Conservation (phyloP, 2,113 vertebrate genomes). For the Sander vitreus region DNA sequence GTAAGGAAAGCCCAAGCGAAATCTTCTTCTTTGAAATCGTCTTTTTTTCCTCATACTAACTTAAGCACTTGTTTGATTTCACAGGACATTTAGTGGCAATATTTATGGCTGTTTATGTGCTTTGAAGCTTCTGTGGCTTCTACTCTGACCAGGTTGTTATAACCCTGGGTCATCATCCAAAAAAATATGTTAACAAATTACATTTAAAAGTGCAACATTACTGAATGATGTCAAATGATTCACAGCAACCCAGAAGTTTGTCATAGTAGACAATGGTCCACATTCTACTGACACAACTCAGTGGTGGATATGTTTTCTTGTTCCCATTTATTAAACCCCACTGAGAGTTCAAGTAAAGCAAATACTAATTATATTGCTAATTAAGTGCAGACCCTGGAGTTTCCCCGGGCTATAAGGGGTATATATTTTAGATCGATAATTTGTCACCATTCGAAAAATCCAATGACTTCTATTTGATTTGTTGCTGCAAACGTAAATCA, state of each 20-base stretch:
- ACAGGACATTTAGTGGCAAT: neutral
- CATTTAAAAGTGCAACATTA: constrained; percentile 3
- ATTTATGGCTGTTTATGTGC: neutral
- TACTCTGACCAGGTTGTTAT: neutral
- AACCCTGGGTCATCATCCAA: neutral
- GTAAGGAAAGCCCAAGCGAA: constrained; percentile 76
- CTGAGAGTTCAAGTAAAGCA: constrained; percentile 79
- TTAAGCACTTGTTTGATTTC: neutral
- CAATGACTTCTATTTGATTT: constrained; percentile 75
- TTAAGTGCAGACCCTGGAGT: constrained; percentile 73
- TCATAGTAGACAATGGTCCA: constrained; percentile 55
- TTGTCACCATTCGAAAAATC: constrained; percentile 81
- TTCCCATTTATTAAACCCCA: constrained; percentile 79
- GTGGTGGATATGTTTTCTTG: constrained; percentile 73
- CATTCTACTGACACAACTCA: constrained; percentile 51
- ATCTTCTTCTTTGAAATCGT: no score
- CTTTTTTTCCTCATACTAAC: neutral
- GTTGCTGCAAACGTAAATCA: constrained; percentile 71
- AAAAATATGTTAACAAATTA: neutral
- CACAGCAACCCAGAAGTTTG: constrained; percentile 42
- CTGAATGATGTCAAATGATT: constrained; percentile 52
- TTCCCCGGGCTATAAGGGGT: constrained; percentile 71
- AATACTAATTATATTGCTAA: constrained; percentile 85
- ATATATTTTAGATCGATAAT: constrained; percentile 82
- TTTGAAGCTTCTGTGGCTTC: neutral